Evolutionary conservation across 2,888 invertebrate species (phyloP).

Genomic region (Eupithecia dodoneata): DNA sequence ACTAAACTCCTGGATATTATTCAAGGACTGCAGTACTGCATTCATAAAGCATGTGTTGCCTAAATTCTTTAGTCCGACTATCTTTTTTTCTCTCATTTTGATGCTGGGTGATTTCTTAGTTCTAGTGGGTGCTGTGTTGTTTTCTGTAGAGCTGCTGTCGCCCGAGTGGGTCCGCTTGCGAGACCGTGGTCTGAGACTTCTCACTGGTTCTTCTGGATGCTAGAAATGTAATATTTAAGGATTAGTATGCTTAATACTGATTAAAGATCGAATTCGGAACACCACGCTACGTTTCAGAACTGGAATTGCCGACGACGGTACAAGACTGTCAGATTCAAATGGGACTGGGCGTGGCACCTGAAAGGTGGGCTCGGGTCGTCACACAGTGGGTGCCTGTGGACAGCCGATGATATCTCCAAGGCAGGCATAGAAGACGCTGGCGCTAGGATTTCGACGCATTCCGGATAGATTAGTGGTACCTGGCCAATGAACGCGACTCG

Average conservation of each 20-base stretch:
- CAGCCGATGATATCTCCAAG: too few relatives aligned
- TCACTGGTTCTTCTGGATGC: constrained; percentile 79
- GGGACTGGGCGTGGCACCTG: too few relatives aligned
- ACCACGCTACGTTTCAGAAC: too few relatives aligned
- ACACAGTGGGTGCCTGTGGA: too few relatives aligned
- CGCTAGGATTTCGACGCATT: too few relatives aligned
- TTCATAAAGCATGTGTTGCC: constrained; percentile 96
- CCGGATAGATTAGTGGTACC: too few relatives aligned
- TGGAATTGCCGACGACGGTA: too few relatives aligned
- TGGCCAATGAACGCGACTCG: too few relatives aligned
- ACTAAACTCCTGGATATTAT: constrained; percentile 93
- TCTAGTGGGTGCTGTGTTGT: constrained; percentile 60
- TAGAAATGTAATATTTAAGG: constrained; percentile 44
- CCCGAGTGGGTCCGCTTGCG: constrained; percentile 85
- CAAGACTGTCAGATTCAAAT: too few relatives aligned
- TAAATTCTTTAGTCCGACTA: constrained; percentile 90
- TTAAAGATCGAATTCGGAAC: too few relatives aligned
- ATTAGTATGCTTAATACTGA: neutral
- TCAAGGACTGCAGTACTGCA: constrained; percentile 92
- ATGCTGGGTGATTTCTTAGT: constrained; percentile 72
- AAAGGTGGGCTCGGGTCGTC: too few relatives aligned
- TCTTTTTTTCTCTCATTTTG: constrained; percentile 84
- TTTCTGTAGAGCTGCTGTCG: constrained; percentile 82
- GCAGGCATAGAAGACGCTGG: too few relatives aligned
- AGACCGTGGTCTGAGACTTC: constrained; percentile 84